Evolutionary conservation across 2,888 invertebrate genomes (phyloP), one percentile per base, ranked within the genome.

Genomic region (Parapristionchus giblindavisi): DNA sequence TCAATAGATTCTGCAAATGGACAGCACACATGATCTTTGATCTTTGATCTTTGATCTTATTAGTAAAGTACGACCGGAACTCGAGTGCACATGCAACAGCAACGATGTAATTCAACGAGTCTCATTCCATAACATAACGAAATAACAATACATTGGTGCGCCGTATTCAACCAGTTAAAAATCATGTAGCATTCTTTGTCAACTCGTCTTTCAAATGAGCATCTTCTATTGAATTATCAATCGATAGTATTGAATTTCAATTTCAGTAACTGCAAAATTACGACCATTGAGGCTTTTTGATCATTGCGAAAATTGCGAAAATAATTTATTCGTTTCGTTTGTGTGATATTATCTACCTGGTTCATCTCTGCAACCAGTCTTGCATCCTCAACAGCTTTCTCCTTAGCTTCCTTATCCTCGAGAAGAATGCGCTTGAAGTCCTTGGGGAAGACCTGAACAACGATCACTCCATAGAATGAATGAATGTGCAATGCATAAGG

Each of bases 391-490:
- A 79, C 79, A 8, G 76, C 77, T 74, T 80, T 81, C 74, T 81
- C 77, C 6, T 78, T 75, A 61, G 68, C 82, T 58, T 78, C 83
- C 77, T 88, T 88, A 86, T 93, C 87, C 80, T 92, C 92, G 81
- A 93, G 92, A 32, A 99, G 90, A 0, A 94, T 97, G 79, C 93
- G 91, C 88, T 96, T 95, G 90, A 96, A 99, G 88, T 99, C 99
- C 87, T 93, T 93, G 0, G 99, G 98, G 91, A 98, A 98, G 63
- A 98, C 94, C 91, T 92, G 79, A 6, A 82, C 74, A 68, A 32
- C 17, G 29, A 63, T 27, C 43, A 40, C 34, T 48, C 48, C 21
- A 36, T 48, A 11, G 36, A 27, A 51, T 40, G 6, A 51, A 40
- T 14, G 24, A 27, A 21, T 21, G 21, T 48, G 14, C 48, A 11